Conservation (phyloP, 2,113 vertebrate genomes). For the Myotis yumanensis region DNA sequence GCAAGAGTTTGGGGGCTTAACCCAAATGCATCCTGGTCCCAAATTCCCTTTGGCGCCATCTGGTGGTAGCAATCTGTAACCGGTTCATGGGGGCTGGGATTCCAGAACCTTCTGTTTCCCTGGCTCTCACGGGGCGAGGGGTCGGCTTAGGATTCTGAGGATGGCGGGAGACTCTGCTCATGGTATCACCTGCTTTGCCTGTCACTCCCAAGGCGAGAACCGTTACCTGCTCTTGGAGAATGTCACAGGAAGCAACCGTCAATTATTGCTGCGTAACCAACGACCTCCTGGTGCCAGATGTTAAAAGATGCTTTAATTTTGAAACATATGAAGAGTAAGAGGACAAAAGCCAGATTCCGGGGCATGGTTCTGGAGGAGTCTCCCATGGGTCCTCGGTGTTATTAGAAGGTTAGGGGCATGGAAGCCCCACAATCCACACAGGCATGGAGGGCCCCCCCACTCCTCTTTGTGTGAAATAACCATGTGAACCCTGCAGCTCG, state of each 20-base stretch:
- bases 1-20: not conserved
- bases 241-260: not conserved
- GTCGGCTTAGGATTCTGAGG: too few relatives aligned
- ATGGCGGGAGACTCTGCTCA: not conserved
- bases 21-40: not conserved
- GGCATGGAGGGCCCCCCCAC: not conserved
- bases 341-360: not conserved
- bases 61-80: not conserved
- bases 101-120: not conserved
- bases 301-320: not conserved
- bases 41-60: not conserved
- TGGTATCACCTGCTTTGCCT: not conserved
- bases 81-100: rapidly evolving
- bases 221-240: not conserved
- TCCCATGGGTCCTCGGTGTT: not conserved
- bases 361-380: not conserved
- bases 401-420: not conserved
- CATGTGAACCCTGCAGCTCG: not conserved
- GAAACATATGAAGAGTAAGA: not conserved
- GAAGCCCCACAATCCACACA: not conserved
- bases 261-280: too few relatives aligned
- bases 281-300: not conserved
- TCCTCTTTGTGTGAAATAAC: not conserved
- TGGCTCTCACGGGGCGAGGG: too few relatives aligned
- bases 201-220: not conserved